Conservation (phyloP, 2,797 vertebrate species). For the Danio jaintianensis region DNA sequence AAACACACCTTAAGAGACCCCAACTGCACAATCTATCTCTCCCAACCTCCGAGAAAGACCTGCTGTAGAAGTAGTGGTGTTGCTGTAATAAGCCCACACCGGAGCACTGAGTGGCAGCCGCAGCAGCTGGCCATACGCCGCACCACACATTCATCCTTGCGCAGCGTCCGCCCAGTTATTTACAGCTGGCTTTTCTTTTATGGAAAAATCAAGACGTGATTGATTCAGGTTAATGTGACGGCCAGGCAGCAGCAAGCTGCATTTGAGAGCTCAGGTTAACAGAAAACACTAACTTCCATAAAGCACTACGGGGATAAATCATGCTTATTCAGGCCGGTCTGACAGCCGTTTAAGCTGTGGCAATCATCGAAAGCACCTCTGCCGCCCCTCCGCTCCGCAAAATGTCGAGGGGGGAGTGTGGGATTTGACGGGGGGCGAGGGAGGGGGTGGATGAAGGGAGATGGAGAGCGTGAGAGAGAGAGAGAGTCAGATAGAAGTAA, state of each 20-base stretch:
- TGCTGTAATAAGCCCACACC: background rate
- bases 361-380: conserved; percentile 91
- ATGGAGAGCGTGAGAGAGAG: conserved; percentile 60
- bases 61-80: background rate
- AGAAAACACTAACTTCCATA: conserved; percentile 85
- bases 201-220: conserved; percentile 86
- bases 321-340: conserved; percentile 94
- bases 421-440: conserved; percentile 31
- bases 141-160: conserved; percentile 23
- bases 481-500: conserved; percentile 49
- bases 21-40: background rate
- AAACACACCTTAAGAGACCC: background rate
- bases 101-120: conserved; percentile 16
- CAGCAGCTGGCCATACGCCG: background rate
- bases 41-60: background rate
- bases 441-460: conserved; percentile 64
- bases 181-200: conserved; percentile 82
- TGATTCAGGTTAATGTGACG: conserved; percentile 86
- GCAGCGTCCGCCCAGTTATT: conserved; percentile 73
- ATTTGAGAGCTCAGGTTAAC: conserved; percentile 82
- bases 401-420: conserved; percentile 82
- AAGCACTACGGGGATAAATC: conserved; percentile 97
- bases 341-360: conserved; percentile 98
- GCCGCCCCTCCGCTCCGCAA: conserved; percentile 92
- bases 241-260: conserved; percentile 74